Conservation (phyloP, 2,113 vertebrate species). For the Plecturocebus donacophilus region DNA sequence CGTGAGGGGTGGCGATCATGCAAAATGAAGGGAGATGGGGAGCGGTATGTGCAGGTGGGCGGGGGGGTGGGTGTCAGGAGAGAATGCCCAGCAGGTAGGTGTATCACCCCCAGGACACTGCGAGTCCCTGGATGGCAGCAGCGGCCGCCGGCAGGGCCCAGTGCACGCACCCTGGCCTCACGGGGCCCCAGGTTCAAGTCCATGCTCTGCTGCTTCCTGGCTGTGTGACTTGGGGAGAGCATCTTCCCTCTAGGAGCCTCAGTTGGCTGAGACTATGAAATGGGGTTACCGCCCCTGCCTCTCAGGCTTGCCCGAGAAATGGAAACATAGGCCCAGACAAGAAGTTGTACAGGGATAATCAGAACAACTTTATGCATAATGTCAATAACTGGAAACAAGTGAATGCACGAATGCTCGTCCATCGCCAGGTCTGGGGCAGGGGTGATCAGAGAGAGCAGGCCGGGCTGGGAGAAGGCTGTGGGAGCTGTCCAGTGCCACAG, state of each 20-base stretch:
- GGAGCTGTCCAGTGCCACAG: not conserved
- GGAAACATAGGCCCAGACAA: not conserved
- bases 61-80: not conserved
- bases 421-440: too few species aligned
- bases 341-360: not conserved
- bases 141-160: too few species aligned
- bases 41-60: not conserved
- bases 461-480: not conserved
- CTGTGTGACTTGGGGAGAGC: not conserved
- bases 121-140: not conserved
- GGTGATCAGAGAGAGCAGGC: not conserved
- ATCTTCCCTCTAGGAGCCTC: not conserved
- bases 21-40: not conserved
- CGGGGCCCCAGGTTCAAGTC: not conserved
- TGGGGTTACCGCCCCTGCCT: not conserved
- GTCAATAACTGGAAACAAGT: not conserved
- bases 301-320: not conserved
- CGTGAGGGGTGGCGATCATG: too few species aligned
- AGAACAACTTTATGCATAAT: not conserved
- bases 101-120: rapidly evolving
- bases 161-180: not conserved
- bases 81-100: not conserved
- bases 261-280: not conserved
- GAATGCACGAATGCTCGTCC: not conserved
- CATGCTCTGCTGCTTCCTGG: not conserved